Evolutionary conservation across 1,140 invertebrate genomes (phyloP).

Genomic region (Neodiprion virginianus): DNA sequence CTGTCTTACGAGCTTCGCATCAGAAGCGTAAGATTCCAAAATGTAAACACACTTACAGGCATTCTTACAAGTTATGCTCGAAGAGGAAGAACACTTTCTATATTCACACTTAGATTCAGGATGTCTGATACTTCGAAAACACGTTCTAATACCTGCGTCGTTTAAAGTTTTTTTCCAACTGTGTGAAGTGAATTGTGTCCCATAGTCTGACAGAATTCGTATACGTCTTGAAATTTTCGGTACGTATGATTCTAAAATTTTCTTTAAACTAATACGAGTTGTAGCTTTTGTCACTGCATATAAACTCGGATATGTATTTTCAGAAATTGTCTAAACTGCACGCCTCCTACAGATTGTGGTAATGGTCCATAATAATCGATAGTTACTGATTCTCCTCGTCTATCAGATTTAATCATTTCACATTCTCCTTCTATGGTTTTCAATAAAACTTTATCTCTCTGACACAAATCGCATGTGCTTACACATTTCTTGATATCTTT

Average conservation of each 20-base stretch:
- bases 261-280: slow-evolving; percentile 15
- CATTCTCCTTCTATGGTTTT: slow-evolving; percentile 19
- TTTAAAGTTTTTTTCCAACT: slow-evolving; percentile 22
- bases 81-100: too few relatives aligned
- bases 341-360: slow-evolving; percentile 19
- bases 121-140: slow-evolving; percentile 20
- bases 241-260: slow-evolving; percentile 24
- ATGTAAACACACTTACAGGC: too few relatives aligned
- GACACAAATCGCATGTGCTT: slow-evolving; percentile 26
- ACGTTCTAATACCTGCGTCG: slow-evolving; percentile 11
- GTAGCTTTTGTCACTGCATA: slow-evolving; percentile 24
- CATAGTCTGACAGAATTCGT: slow-evolving; percentile 24
- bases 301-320: slow-evolving; percentile 26
- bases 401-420: slow-evolving; percentile 10
- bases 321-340: slow-evolving; percentile 28
- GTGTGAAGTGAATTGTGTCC: slow-evolving; percentile 25
- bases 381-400: slow-evolving; percentile 24
- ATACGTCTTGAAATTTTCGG: slow-evolving; percentile 16
- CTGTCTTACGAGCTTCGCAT: too few relatives aligned
- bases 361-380: slow-evolving; percentile 33
- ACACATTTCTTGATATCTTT: slow-evolving; percentile 21
- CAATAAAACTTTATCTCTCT: slow-evolving; percentile 26
- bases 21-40: too few relatives aligned
- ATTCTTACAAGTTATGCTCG: too few relatives aligned
- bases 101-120: slow-evolving; percentile 18